Base-by-base conservation (phyloP, 2,888 invertebrate species). In the Boloria selene region DNA sequence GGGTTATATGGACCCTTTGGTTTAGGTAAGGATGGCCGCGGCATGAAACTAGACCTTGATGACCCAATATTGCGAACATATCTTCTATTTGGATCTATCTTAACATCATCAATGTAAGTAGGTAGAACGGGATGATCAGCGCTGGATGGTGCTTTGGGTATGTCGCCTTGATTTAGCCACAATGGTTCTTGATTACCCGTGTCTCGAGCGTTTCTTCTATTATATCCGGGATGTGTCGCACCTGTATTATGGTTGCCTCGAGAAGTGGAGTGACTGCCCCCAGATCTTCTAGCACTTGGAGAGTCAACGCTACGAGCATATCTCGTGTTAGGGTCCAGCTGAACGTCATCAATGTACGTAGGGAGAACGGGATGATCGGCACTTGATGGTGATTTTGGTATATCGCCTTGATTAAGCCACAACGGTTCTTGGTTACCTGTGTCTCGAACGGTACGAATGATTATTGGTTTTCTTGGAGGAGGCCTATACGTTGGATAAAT, bases 171-270 rank as follows among this genome's bases (percentile, higher is more conserved):
- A 31, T 64, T 69, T 31, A 75, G 22, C 74, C 74, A 75, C 18
- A 67, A 45, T 3, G 77, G 74, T 58, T 76, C 74, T 13, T 53
- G 42, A 38, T 60, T 10, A 26, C 54, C 14, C 22, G 49, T 51
- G 10, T 61, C 67, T 69, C 80, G 76, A 7, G 82, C 72, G 53
- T 85, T 81, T 18, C 84, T 79, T 4, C 80, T 77, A 60, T 83
- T 82, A 69, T 81, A 81, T 13, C 81, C 84, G 13, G 83, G 80
- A 66, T 82, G 81, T 4, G 81, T 81, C 5, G 78, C 65, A 6
- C 81, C 81, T 6, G 81, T 82, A 50, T 81, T 71, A 3, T 77
- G 69, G 58, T 75, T 75, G 18, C 78, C 68, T 44, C 74, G 74
- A 4, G 77, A 73, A 1, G 75, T 70, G n/a, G 72, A 69, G 52